Evolutionary conservation across 2,888 invertebrate genomes (phyloP), one percentile per base, ranked within the genome.

Genomic region (Protonemura montana): DNA sequence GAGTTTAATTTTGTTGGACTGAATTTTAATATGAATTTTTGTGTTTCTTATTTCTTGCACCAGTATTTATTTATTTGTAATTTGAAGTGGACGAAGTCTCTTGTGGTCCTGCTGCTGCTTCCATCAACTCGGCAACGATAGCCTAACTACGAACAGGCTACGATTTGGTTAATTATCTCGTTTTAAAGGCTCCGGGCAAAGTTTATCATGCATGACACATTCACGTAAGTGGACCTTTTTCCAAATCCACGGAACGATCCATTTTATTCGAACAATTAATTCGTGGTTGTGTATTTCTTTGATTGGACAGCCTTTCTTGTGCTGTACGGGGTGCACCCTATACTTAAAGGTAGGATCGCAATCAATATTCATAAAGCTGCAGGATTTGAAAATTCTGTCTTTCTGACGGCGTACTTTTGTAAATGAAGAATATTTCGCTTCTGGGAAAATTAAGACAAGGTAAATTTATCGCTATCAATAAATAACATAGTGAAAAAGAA

Each of bases 371-470:
- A 81, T 81, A 81, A 81, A 81, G 81, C 30, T 81, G 81, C 21
- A 59, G 59, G 81, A 81, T 81, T 81, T 81, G 13, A 81, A 29
- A 81, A 81, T 81, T 81, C 30, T 81, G 28, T 21, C 27, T 81
- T 81, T 81, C 29, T 5, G 21, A 29, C 81, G 30, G 59, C 59
- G 59, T 59, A 59, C 59, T 82, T 82, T 82, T 41, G 41, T 82
- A 82, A 82, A 82, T 82, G 82, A 41, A 82, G 42, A 35, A 82
- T 82, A 82, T 82, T 82, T 82, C 82, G 82, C 82, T 82, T 82
- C 82, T 82, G 82, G 82, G 82, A 82, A 82, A 82, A 82, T 41
- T 41, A 82, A 82, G 82, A 82, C 82, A 82, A 82, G 82, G n/a
- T 10, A 13, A 41, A 82, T 82, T 82, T 82, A 82, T 82, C 30